These are phyloP conservation scores for Gymnopithys bicolor DNA, from an alignment of 2,797 vertebrate genomes.

Conservation along the genomic window DNA sequence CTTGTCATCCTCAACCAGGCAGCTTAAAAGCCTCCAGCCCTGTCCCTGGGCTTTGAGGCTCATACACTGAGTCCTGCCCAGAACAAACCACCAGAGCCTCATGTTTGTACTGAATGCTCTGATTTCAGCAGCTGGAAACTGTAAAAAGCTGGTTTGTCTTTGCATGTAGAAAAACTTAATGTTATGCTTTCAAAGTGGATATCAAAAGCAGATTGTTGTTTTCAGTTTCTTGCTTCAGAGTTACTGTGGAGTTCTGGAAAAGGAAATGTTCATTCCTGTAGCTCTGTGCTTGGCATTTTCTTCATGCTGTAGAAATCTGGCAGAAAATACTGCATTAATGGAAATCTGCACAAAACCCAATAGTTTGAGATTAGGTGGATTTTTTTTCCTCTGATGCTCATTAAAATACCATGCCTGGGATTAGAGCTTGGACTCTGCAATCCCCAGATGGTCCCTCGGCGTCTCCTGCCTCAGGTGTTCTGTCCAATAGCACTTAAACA, in stretches of 20 bases:
- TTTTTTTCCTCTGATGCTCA: not conserved
- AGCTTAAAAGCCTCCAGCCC: not conserved
- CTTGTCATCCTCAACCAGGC: not conserved
- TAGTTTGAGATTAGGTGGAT: not conserved
- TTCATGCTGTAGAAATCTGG: not conserved
- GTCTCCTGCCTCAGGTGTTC: not conserved
- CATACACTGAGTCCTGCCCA: not conserved
- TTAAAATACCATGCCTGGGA: not conserved
- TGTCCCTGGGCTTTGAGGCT: not conserved
- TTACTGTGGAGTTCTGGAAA: not conserved
- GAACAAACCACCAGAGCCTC: not conserved
- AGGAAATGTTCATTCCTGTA: not conserved
- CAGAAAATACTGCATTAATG: not conserved
- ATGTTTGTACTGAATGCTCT: not conserved
- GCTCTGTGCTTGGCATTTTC: not conserved
- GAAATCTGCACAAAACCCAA: not conserved
- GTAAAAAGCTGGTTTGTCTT: not conserved
- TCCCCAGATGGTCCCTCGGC: not conserved
- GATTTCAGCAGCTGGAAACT: constrained; percentile 9
- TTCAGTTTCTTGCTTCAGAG: not conserved
- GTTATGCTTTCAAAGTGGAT: not conserved
- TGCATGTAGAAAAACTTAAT: not conserved
- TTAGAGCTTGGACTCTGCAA: not conserved
- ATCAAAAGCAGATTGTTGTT: not conserved
- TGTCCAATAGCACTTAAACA: not conserved